phyloP scores from a whole-genome alignment of 2,113 vertebrate species.

The Furnarius figulus region DNA sequence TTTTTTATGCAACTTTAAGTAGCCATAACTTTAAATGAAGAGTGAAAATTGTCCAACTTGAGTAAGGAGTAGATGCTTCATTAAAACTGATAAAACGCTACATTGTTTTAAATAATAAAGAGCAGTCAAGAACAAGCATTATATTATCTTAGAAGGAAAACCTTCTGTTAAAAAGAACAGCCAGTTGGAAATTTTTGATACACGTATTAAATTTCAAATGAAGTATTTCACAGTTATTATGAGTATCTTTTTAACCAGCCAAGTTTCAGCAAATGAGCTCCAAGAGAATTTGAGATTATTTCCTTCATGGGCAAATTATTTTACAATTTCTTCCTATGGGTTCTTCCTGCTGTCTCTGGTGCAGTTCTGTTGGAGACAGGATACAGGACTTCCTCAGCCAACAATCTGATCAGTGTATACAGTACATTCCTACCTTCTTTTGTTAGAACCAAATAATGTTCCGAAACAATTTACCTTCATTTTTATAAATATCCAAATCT shows the following conservation, averaged over 20 bases:
- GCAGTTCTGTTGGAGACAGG: not conserved
- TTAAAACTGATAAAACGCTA: not conserved
- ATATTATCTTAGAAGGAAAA: not conserved
- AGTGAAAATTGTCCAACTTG: not conserved
- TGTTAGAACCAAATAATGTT: not conserved
- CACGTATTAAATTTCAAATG: not conserved
- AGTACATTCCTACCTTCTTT: not conserved
- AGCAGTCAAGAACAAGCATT: not conserved
- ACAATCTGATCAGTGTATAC: not conserved
- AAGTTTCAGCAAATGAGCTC: not conserved
- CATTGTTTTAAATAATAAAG: not conserved
- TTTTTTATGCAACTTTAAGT: not conserved
- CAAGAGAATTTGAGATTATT: not conserved
- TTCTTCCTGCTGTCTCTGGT: not conserved
- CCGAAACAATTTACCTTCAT: not conserved
- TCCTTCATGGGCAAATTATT: not conserved
- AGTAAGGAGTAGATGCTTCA: not conserved
- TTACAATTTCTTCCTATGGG: not conserved
- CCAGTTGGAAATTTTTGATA: not conserved
- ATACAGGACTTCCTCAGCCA: not conserved
- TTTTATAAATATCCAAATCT: slow-evolving; percentile 6
- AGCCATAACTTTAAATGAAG: not conserved
- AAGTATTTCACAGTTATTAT: not conserved
- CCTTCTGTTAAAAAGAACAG: not conserved
- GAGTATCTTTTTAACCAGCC: not conserved